Evolutionary conservation across 2,888 invertebrate species (phyloP), one percentile per base, ranked within the genome.

Genomic region (Ectobius pallidus): DNA sequence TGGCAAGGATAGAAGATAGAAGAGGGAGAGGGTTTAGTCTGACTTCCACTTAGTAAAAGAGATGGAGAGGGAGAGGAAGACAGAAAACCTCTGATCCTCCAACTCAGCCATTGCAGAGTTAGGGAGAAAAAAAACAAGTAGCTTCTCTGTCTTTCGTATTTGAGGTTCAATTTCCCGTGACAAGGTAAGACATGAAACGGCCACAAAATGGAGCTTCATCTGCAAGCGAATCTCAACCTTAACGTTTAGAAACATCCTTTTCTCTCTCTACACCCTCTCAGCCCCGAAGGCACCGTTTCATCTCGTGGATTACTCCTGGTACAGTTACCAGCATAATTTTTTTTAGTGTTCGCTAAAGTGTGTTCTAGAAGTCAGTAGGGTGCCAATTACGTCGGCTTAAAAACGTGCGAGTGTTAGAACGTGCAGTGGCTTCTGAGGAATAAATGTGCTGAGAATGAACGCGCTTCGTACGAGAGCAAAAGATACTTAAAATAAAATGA

Each of bases 131-230:
- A 62, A 34, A 58, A 30, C 27, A 25, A 25, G n/a, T 16, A 58
- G 39, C 30, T 1, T 58, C 58, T 58, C 58, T 58, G 58, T 58
- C 30, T 58, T 14, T n/a, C n/a, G 58, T 58, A 58, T 58, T 55
- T 58, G 69, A 49, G 69, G 75, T 73, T 55, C 69, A 75, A 73
- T 69, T 72, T 70, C 74, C 72, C 71, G 71, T 69, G 75, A 73
- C 73, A 65, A 62, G 70, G 52, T 61, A 46, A 62, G 52, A 73
- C 73, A 65, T 55, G 61, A 49, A 34, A 69, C 55, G 58, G 69
- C 71, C 71, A 70, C 69, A 63, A 67, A 65, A 65, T 61, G 63
- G 70, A 71, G 69, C 39, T 61, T 63, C 49, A 58, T 32, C 52
- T 32, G 73, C 69, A 73, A 44, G 73, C 62, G 73, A 73, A 69